phyloP scores from a whole-genome alignment of 2,888 invertebrate species.

The Aplocera efformata region DNA sequence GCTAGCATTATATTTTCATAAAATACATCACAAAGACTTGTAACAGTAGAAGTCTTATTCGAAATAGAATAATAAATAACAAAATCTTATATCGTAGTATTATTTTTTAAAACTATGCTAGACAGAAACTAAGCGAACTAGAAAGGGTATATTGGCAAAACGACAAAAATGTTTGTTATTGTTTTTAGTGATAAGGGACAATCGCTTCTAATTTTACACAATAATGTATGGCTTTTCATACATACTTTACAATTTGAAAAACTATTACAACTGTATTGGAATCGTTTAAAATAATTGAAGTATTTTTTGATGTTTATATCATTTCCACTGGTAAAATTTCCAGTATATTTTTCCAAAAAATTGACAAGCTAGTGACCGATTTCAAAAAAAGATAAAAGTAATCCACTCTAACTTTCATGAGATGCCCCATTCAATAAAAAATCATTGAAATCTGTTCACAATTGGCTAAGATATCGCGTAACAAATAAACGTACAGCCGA shows the following conservation, averaged over 20 bases:
- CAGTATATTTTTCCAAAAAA: slow-evolving; percentile 6
- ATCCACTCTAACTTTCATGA: too few species aligned
- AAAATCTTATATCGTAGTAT: slow-evolving; percentile 65
- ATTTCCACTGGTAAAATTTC: not conserved
- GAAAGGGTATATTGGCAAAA: slow-evolving; percentile 58
- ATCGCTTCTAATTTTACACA: too few species aligned
- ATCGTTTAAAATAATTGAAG: too few species aligned
- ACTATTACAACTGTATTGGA: too few species aligned
- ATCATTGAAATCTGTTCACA: too few species aligned
- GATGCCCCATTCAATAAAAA: too few species aligned
- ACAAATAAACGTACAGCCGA: too few species aligned
- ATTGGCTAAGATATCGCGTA: too few species aligned
- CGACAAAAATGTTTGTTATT: slow-evolving; percentile 23
- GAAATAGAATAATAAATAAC: slow-evolving; percentile 77
- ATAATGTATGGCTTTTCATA: too few species aligned
- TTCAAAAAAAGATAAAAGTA: too few species aligned
- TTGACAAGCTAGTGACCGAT: too few species aligned
- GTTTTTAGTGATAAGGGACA: not conserved
- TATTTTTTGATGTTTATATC: not conserved
- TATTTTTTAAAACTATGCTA: slow-evolving; percentile 56
- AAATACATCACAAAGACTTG: slow-evolving; percentile 59
- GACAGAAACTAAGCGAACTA: slow-evolving; percentile 69
- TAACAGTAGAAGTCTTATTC: slow-evolving; percentile 70
- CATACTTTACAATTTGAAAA: too few species aligned
- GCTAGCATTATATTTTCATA: slow-evolving; percentile 45